Base-by-base conservation (phyloP, 2,113 vertebrate genomes). In the Vulpes lagopus region DNA sequence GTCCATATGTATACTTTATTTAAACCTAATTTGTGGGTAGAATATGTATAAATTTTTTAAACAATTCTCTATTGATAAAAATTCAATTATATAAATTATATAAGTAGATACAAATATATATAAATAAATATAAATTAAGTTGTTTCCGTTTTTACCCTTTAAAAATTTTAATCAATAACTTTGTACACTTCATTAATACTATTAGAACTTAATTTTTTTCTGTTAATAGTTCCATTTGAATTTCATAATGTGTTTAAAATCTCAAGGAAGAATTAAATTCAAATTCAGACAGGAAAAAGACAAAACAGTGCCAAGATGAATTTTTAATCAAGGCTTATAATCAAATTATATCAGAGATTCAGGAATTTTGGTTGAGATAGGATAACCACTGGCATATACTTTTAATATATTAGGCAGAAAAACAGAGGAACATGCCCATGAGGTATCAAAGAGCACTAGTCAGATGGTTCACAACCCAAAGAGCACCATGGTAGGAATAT, bases 391-490 rank as follows among this genome's bases (percentile, higher is more conserved):
- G 10, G 4, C 23, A 1, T 9, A 38, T 2, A 32, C 1, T 4
- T 79, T 43, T 27, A 90, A 0, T 19, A 15, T 3, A 22, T 53
- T 32, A n/a, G 9, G 4, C 6, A 85, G 53, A 64, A 32, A 87
- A 55, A 43, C 3, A 81, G 12, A 78, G 17, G 0, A 9, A 1
- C 22, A 17, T 19, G 1, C 8, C 5, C 5, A 11, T 20, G 19
- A 27, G 16, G 0, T 17, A 53, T 64, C 35, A n/a, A 53, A 84
- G 16, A 14, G 14, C 1, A 11, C 19, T 11, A 15, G 25, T 64
- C n/a, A 73, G 11, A 55, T 6, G 8, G 2, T 32, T 2, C 11
- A 9, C 22, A 25, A 62, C 14, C 27, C 20, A 17, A 35, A 84
- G 10, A 32, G 5, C 0, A 25, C 17, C 3, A 32, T 22, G 8